Conservation (phyloP, 2,797 vertebrate genomes). For the Muscicapa striata region DNA sequence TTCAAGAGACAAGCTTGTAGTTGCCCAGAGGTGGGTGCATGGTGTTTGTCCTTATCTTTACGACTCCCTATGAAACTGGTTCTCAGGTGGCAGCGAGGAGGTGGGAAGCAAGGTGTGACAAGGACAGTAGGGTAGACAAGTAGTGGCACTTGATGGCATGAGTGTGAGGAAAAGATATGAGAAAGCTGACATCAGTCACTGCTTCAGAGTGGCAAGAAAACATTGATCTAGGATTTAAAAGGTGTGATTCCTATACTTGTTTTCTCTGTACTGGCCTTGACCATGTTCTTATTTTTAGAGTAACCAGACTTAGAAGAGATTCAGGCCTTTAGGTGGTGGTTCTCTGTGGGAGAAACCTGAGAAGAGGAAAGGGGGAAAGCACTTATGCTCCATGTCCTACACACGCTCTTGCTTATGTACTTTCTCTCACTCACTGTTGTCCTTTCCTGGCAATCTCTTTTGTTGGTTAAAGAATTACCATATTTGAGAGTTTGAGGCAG, state of each 20-base stretch:
- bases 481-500: neutral
- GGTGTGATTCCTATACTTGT: neutral
- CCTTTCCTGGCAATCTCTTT: neutral
- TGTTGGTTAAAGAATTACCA: neutral
- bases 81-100: neutral
- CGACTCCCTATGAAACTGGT: rapidly evolving
- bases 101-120: neutral
- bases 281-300: neutral
- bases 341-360: neutral
- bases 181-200: neutral
- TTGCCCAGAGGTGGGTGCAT: neutral
- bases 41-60: neutral
- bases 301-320: neutral
- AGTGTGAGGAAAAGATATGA: neutral
- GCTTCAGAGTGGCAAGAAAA: neutral
- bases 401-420: rapidly evolving
- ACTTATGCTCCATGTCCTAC: rapidly evolving
- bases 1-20: neutral
- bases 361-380: neutral
- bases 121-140: neutral
- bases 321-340: neutral
- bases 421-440: neutral
- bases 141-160: neutral
- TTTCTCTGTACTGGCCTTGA: neutral
- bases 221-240: neutral